phyloP scores from a whole-genome alignment of 2,113 vertebrate species.

The Carassius gibelio region DNA sequence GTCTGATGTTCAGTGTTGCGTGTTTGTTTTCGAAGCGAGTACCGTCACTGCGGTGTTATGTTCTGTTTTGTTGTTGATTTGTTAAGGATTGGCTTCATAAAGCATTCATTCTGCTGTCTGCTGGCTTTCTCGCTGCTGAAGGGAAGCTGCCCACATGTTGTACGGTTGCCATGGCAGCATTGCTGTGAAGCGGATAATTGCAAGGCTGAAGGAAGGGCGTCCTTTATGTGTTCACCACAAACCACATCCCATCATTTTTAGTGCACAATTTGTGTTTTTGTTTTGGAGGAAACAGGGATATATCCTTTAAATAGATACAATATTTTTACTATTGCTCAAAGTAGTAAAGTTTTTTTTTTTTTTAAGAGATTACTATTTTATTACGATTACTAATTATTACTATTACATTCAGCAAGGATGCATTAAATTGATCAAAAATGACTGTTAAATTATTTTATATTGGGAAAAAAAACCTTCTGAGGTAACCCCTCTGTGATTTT shows the following conservation, averaged over 20 bases:
- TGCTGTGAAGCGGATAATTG: not conserved
- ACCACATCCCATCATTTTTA: not conserved
- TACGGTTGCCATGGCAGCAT: constrained; percentile 49
- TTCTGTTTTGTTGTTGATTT: constrained; percentile 18
- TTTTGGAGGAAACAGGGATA: not conserved
- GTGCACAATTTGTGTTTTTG: not conserved
- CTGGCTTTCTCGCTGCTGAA: not conserved
- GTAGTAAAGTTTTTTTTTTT: too few relatives aligned
- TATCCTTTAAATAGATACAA: not conserved
- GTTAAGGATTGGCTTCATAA: constrained; percentile 4
- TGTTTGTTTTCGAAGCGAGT: not conserved
- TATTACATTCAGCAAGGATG: too few relatives aligned
- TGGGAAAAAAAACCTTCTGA: too few relatives aligned
- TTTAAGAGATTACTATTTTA: too few relatives aligned
- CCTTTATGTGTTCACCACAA: not conserved
- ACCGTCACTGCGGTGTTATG: not conserved
- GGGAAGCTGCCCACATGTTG: not conserved
- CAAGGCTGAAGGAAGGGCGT: constrained; percentile 12
- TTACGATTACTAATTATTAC: too few relatives aligned
- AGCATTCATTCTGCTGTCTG: not conserved
- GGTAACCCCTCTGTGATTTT: too few relatives aligned
- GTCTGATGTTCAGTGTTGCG: constrained; percentile 7
- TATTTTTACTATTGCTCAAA: too few relatives aligned
- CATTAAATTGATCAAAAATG: too few relatives aligned
- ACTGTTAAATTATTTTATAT: too few relatives aligned